Evolutionary conservation across 2,888 invertebrate genomes (phyloP), one percentile per base, ranked within the genome.

Genomic region (Drosophila infuscata): DNA sequence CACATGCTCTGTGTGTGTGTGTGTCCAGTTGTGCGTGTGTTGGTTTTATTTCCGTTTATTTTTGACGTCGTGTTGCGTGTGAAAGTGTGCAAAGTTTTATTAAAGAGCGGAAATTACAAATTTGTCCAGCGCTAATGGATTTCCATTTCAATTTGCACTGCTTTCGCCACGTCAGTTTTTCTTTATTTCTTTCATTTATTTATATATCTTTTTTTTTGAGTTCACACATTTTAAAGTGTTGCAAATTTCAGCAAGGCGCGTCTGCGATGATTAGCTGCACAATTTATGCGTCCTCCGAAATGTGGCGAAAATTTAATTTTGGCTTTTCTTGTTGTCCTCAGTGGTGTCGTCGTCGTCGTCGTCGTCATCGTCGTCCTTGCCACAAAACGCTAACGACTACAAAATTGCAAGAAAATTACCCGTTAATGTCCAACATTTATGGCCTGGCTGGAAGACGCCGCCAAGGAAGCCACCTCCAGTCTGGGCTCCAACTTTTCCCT

Each of bases 351-450:
- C 62, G 49, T 36, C 52, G 74, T 52, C 54, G 49, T 58, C 46
- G 46, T 38, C 63, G 59, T 20, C 70, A 76, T 70, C 77, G 60
- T 68, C 70, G 89, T 88, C 88, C 83, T 86, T 86, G 84, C 88
- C 86, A 76, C 90, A 86, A 83, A 88, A 90, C 85, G 91, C 90
- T 92, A 92, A 92, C 92, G 92, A 92, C 91, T 92, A 91, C 84
- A 90, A 92, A 91, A 92, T 92, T 92, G 91, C 91, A 91, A 88
- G 88, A 91, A 92, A 92, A 92, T 92, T 92, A 91, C 91, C 90
- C 91, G 91, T 86, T 91, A 91, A 91, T 89, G 91, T 90, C 81
- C 91, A 88, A 87, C 89, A 91, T 88, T 91, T 90, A 90, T 83
- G 88, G 88, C 83, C 69, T 63, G 72, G 70, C 81, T 71, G 63